Conservation (phyloP, 2,888 invertebrate species). For the Ochropacha duplaris region DNA sequence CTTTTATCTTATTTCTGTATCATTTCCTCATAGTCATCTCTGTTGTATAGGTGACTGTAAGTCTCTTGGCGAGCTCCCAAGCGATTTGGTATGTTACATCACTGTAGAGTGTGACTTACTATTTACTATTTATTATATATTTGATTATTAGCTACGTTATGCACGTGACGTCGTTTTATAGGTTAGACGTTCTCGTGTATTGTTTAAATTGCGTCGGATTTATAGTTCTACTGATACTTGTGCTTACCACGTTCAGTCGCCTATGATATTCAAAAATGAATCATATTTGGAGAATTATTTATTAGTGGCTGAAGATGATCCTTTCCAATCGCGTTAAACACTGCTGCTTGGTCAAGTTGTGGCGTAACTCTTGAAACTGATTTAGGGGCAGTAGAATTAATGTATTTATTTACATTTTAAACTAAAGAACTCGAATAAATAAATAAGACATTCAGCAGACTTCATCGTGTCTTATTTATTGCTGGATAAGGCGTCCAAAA, state of each 20-base stretch:
- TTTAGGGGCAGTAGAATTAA: too few relatives aligned
- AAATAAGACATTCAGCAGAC: neutral
- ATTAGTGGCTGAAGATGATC: too few relatives aligned
- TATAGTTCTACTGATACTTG: neutral
- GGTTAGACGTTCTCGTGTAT: neutral
- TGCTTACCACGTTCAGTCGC: too few relatives aligned
- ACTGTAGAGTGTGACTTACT: neutral
- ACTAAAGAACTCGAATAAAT: too few relatives aligned
- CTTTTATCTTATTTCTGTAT: neutral
- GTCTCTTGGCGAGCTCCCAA: slow-evolving; percentile 8
- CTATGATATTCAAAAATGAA: too few relatives aligned
- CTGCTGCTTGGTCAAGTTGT: too few relatives aligned
- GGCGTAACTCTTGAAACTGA: too few relatives aligned
- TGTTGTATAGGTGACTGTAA: slow-evolving; percentile 11
- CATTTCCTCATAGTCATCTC: neutral
- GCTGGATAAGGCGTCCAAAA: neutral
- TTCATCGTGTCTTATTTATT: neutral
- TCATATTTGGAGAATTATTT: too few relatives aligned
- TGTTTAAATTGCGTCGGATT: neutral
- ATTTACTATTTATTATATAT: neutral
- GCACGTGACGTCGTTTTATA: neutral
- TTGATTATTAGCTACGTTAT: neutral
- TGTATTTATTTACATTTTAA: too few relatives aligned
- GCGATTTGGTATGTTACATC: neutral
- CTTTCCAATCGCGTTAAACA: too few relatives aligned